phyloP scores from a whole-genome alignment of 2,888 invertebrate genomes.

The Mantis religiosa region DNA sequence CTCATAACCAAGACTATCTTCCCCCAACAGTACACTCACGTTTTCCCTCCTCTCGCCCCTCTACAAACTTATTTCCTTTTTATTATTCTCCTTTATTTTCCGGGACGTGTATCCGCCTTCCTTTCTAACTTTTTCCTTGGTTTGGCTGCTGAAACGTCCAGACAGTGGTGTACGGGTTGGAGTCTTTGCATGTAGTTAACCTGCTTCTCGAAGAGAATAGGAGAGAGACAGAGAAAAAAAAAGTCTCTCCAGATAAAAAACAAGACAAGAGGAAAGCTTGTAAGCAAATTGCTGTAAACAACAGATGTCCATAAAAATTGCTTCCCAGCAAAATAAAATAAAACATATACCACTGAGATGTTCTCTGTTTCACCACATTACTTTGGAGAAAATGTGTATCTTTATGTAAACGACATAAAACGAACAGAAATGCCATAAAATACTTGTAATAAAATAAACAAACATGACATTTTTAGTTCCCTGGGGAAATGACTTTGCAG shows the following conservation, averaged over 20 bases:
- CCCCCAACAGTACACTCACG: not conserved
- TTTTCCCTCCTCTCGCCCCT: not conserved
- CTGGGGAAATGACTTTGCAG: too few species aligned
- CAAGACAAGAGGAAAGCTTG: not conserved
- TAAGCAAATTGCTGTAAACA: not conserved
- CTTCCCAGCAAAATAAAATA: not conserved
- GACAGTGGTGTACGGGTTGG: not conserved
- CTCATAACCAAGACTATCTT: not conserved
- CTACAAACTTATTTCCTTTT: not conserved
- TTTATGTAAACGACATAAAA: too few species aligned
- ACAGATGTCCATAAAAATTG: not conserved
- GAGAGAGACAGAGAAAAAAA: not conserved
- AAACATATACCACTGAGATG: not conserved
- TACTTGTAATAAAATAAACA: too few species aligned
- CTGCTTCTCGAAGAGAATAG: not conserved
- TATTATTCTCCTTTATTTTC: not conserved
- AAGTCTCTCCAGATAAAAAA: not conserved
- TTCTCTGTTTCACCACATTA: not conserved
- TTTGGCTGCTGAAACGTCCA: not conserved
- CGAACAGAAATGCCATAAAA: too few species aligned
- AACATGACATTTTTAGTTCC: too few species aligned
- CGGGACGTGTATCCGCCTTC: not conserved
- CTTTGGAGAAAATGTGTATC: not conserved
- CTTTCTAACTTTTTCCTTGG: not conserved
- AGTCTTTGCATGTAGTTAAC: not conserved